A percentile compares a stretch with the other conserved stretches of the same genome.
phyloP scores from a whole-genome alignment of 2,113 vertebrate genomes.

The Coptodon bakossiorum region DNA sequence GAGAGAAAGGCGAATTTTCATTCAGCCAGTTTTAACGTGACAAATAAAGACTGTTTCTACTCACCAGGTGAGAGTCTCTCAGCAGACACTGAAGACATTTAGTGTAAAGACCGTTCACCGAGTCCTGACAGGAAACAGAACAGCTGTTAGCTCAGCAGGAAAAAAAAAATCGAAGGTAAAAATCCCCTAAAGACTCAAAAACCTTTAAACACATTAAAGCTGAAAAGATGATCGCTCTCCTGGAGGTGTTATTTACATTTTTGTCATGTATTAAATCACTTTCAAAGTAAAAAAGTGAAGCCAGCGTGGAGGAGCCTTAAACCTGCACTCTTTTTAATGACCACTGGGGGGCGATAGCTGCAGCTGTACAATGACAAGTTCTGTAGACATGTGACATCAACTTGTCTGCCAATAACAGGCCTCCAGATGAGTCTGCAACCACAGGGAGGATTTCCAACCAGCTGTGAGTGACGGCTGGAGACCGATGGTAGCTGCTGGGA shows the following conservation, averaged over 20 bases:
- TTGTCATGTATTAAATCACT: not conserved
- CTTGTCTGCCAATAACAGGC: not conserved
- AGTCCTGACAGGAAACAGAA: slow-evolving; percentile 74
- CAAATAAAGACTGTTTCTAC: not conserved
- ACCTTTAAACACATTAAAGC: not conserved
- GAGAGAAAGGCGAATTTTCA: not conserved
- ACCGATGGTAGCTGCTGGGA: not conserved
- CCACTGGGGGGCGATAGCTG: not conserved
- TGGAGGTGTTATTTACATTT: not conserved
- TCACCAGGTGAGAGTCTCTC: slow-evolving; percentile 91
- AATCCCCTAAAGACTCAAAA: not conserved
- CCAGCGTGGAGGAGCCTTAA: not conserved
- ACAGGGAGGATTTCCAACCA: not conserved
- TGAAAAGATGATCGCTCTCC: rapidly evolving
- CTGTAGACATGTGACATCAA: not conserved
- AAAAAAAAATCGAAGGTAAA: rapidly evolving
- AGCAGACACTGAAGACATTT: slow-evolving; percentile 95
- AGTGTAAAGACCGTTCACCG: slow-evolving; percentile 86
- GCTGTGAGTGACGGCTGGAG: not conserved
- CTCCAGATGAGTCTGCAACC: not conserved
- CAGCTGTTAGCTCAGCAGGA: not conserved
- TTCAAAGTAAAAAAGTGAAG: not conserved
- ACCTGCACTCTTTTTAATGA: rapidly evolving
- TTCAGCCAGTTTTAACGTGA: not conserved
- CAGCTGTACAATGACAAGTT: not conserved